Evolutionary conservation across 2,888 invertebrate species (phyloP).

Genomic region (Reticulitermes lucifugus): DNA sequence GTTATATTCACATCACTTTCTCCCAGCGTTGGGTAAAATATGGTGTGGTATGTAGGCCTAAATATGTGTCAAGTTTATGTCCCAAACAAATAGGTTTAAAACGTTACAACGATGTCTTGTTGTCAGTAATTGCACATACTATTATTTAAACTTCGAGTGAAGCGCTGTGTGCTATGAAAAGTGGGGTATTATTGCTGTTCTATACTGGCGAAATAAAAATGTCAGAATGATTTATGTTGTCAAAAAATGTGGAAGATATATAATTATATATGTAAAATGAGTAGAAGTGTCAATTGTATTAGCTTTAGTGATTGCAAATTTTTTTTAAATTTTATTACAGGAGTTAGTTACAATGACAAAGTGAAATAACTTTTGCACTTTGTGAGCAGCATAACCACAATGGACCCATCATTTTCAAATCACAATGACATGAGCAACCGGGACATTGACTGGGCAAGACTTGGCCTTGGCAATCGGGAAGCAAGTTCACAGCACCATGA

Average conservation of each 20-base stretch:
- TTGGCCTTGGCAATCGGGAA: constrained; percentile 63
- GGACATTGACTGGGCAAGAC: constrained; percentile 68
- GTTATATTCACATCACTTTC: not conserved
- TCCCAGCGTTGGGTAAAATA: not conserved
- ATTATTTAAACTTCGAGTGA: too few species aligned
- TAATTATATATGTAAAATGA: too few species aligned
- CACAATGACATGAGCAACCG: not conserved
- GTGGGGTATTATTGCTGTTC: too few species aligned
- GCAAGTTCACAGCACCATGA: constrained; percentile 51
- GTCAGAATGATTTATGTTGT: too few species aligned
- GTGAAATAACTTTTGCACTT: not conserved
- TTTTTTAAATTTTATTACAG: not conserved
- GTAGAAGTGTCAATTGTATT: not conserved
- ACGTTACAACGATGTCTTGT: too few species aligned
- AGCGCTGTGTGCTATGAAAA: too few species aligned
- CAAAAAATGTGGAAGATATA: too few species aligned
- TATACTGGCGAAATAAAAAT: too few species aligned
- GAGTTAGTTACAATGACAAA: not conserved
- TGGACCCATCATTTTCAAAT: constrained; percentile 3
- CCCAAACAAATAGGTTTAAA: too few species aligned
- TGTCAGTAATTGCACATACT: too few species aligned
- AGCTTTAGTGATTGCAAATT: not conserved
- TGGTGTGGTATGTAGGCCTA: not conserved
- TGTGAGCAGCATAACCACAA: not conserved
- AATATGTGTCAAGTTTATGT: too few species aligned